Conservation (phyloP, 2,888 invertebrate genomes). For the Pseudococcus viburni region DNA sequence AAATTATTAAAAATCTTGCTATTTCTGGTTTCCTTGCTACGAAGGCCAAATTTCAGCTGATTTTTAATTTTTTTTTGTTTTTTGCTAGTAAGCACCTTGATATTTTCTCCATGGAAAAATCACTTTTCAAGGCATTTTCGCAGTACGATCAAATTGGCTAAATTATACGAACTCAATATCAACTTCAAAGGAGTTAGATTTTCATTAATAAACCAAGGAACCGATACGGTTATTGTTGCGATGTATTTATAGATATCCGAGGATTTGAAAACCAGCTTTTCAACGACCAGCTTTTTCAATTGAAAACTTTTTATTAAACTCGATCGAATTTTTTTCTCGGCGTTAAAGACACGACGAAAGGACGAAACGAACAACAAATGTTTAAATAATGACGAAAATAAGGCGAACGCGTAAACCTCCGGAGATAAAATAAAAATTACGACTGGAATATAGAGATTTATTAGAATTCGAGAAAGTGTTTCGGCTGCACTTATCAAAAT, state of each 20-base stretch:
- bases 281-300: not conserved
- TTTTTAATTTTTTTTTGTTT: too few species aligned
- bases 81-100: too few species aligned
- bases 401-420: not conserved
- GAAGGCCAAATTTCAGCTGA: too few species aligned
- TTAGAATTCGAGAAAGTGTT: not conserved
- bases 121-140: not conserved
- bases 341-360: not conserved
- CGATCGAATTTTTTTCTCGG: not conserved
- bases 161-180: not conserved
- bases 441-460: not conserved
- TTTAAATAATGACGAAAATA: slow-evolving; percentile 10
- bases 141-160: not conserved
- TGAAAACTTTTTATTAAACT: not conserved
- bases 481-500: not conserved
- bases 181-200: not conserved
- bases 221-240: not conserved
- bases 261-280: not conserved
- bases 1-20: too few species aligned
- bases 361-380: not conserved
- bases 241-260: not conserved
- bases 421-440: not conserved
- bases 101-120: not conserved
- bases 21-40: too few species aligned
- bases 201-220: not conserved